Evolutionary conservation across 2,797 vertebrate species (phyloP).

Genomic region (Chlorospingus semifuscus): DNA sequence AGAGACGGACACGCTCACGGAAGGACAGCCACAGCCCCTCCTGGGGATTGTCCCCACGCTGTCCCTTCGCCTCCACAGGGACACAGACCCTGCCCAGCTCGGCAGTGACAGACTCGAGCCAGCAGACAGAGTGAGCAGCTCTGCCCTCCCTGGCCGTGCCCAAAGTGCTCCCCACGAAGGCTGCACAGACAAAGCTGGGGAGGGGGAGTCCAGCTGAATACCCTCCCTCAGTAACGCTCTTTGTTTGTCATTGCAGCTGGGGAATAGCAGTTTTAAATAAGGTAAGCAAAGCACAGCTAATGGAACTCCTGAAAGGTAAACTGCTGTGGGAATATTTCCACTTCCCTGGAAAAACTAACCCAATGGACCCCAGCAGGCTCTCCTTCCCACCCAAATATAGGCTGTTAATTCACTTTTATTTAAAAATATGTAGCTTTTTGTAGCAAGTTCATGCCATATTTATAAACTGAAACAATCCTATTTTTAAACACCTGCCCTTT

Average conservation of each 20-base stretch:
- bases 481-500: neutral
- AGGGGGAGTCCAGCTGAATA: neutral
- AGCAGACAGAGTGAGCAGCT: constrained; percentile 78
- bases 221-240: neutral
- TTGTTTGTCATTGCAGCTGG: constrained; percentile 45
- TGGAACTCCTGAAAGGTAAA: neutral
- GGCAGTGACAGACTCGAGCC: constrained; percentile 70
- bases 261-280: constrained; percentile 75
- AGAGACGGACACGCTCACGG: rapidly evolving
- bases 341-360: neutral
- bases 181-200: rapidly evolving
- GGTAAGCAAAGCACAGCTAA: constrained; percentile 50
- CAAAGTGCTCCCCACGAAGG: rapidly evolving
- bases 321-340: neutral
- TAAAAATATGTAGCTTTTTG: neutral
- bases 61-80: constrained; percentile 25
- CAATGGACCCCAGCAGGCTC: rapidly evolving
- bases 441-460: neutral
- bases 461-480: neutral
- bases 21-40: too few relatives aligned
- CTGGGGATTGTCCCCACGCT: rapidly evolving
- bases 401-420: neutral
- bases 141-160: neutral
- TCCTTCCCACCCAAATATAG: neutral
- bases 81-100: constrained; percentile 66